A percentile compares a stretch with the other conserved stretches of the same genome.
Conservation (phyloP, 2,888 invertebrate genomes). For the Laothoe populi region DNA sequence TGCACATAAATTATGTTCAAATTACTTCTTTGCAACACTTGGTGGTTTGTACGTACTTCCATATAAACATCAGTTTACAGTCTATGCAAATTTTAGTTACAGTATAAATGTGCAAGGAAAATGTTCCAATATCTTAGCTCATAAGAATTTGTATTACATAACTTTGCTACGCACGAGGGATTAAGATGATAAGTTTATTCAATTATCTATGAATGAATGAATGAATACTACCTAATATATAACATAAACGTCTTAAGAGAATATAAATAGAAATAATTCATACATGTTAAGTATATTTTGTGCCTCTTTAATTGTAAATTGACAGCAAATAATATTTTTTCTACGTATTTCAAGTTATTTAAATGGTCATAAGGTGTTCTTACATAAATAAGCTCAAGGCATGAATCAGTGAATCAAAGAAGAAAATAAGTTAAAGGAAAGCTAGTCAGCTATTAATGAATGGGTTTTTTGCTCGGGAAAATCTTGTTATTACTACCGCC, state of each 20-base stretch:
- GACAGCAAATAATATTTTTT: too few species aligned
- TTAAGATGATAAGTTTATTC: slow-evolving; percentile 7
- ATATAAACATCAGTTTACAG: neutral
- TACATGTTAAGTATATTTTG: neutral
- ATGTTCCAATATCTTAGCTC: neutral
- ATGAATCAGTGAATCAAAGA: neutral
- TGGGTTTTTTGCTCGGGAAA: too few species aligned
- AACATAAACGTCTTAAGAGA: neutral
- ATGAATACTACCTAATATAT: neutral
- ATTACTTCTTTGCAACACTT: slow-evolving; percentile 20
- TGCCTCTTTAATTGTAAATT: too few species aligned
- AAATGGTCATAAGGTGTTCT: neutral
- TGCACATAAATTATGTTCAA: slow-evolving; percentile 20
- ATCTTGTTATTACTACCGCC: too few species aligned
- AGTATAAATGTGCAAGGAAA: too few species aligned
- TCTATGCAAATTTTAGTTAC: neutral
- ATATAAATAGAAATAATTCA: neutral
- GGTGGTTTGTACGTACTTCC: slow-evolving; percentile 2
- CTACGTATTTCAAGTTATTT: too few species aligned
- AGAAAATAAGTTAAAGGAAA: neutral
- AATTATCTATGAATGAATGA: neutral
- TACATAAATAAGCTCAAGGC: neutral
- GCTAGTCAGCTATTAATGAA: too few species aligned
- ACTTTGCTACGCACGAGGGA: neutral
- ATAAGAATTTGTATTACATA: neutral